Base-by-base conservation (phyloP, 2,113 vertebrate species). In the Pongo abelii region DNA sequence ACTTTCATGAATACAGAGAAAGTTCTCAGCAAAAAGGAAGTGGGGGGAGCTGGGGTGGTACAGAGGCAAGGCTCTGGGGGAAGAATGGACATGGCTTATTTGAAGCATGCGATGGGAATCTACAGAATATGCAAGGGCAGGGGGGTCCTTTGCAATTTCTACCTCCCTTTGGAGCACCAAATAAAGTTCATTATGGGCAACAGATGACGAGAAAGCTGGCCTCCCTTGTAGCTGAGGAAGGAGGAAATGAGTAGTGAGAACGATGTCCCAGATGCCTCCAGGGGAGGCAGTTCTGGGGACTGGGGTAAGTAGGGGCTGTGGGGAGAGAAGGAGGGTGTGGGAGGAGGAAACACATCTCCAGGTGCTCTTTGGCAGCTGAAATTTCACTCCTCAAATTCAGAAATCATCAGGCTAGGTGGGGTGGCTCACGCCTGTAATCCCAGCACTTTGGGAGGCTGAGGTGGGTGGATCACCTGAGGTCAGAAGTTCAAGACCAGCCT, bases 301-400 rank as follows among this genome's bases (percentile, higher is more conserved):
- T 9, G 14, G 9, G 18, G 78, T 48, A 16, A 61, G 8, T 5
- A 50, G 92, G 22, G 27, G 22, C 20, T 22, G 7, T 0, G 2
- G 52, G 2, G 3, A 35, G 18, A 22, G 16, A 9, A 11, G n/a
- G 2, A 2, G 48, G 27, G 1, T 16, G 7, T 3, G 2, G 38
- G 18, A 18, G 7, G 17, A 11, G 38, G 2, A 6, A n/a, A 43
- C 6, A 27, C 16, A 25, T 27, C 50, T 70, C 40, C 18, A 32
- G 25, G 64, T 0, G 8, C 32, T 74, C 70, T 83, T 4, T 1
- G 48, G n/a, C n/a, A 23, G 16, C 93, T 80, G 72, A 79, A 93
- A 84, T 38, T 80, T 93, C 20, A 50, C 30, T 85, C 35, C 30
- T 84, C 35, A 48, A 55, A 81, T 89, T 92, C n/a, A 75, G 77